Evolutionary conservation across 2,888 invertebrate genomes (phyloP), one percentile per base, ranked within the genome.

Genomic region (Pinctada fucata): DNA sequence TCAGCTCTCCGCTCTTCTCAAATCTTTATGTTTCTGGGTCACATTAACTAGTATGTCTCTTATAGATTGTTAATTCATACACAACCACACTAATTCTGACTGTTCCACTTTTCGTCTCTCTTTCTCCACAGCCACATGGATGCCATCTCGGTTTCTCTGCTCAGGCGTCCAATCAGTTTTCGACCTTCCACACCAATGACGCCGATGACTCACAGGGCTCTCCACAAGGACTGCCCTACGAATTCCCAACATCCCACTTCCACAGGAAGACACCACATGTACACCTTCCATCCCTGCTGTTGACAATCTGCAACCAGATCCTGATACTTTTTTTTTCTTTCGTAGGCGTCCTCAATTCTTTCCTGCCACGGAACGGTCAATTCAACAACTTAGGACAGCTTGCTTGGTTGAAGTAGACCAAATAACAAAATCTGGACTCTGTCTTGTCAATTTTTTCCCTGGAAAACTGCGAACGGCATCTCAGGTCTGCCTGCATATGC

Each of bases 161-260:
- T 31, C 66, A 66, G 66, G 16, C 66, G 66, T 66, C 66, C 66
- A 66, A 66, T 16, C 13, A 66, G 66, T 66, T 66, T 13, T 6
- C 66, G 10, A 13, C 13, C 16, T 16, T 66, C 66, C 31, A 31
- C 66, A 66, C 66, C 66, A 31, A 31, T 31, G 10, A 31, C 58
- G 13, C 58, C 58, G 58, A 58, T 58, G 58, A 58, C 13, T 13
- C 66, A 2, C 66, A 52, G 31, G 10, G 72, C 52, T 31, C 50
- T 72, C 52, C 52, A 72, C 50, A 72, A 6, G 3, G 48, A 75
- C 8, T 4, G 67, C 31, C 58, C 68, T 16, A 68, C 75, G 48
- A 76, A 76, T 5, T 65, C 76, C 64, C 75, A 8, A 13, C 70
- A 69, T 52, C 69, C 71, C n/a, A 76, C 71, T 16, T 71, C 76